Conservation (phyloP, 2,888 invertebrate species). For the Drosophila incognita region DNA sequence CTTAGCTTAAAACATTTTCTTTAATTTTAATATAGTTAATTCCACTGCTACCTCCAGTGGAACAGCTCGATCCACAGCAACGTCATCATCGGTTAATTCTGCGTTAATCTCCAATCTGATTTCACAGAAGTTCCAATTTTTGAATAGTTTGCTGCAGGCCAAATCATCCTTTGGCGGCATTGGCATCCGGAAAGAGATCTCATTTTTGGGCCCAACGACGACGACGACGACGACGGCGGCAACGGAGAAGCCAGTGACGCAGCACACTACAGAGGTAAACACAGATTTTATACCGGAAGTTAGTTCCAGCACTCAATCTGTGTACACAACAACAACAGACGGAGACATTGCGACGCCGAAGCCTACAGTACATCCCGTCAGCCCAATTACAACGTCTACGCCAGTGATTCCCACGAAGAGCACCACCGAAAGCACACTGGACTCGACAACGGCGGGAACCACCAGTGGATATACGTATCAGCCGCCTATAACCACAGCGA, state of each 20-base stretch:
- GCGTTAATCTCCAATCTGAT: slow-evolving; percentile 60
- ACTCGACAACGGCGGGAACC: slow-evolving; percentile 8
- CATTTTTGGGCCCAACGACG: slow-evolving; percentile 27
- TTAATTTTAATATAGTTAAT: slow-evolving; percentile 24
- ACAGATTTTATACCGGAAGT: slow-evolving; percentile 69
- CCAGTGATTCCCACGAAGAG: slow-evolving; percentile 45
- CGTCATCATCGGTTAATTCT: slow-evolving; percentile 36
- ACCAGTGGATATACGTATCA: slow-evolving; percentile 12
- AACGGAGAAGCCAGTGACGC: slow-evolving; percentile 48
- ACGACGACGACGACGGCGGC: slow-evolving; percentile 49
- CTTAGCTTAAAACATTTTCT: slow-evolving; percentile 3
- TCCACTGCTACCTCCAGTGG: slow-evolving; percentile 7
- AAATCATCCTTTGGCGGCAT: slow-evolving; percentile 52
- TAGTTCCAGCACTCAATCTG: slow-evolving; percentile 65
- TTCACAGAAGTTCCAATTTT: slow-evolving; percentile 53
- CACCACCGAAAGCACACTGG: slow-evolving; percentile 47
- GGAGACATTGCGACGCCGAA: slow-evolving; percentile 59
- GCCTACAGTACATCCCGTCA: slow-evolving; percentile 68
- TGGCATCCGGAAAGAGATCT: slow-evolving; percentile 52
- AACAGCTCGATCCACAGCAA: slow-evolving; percentile 19
- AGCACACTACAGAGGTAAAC: slow-evolving; percentile 71
- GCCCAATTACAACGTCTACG: slow-evolving; percentile 55
- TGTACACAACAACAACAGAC: slow-evolving; percentile 73
- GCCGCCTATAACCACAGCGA: slow-evolving; percentile 9
- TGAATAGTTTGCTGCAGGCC: slow-evolving; percentile 55